Conservation (phyloP, 2,113 vertebrate species). For the Percopsis transmontana region DNA sequence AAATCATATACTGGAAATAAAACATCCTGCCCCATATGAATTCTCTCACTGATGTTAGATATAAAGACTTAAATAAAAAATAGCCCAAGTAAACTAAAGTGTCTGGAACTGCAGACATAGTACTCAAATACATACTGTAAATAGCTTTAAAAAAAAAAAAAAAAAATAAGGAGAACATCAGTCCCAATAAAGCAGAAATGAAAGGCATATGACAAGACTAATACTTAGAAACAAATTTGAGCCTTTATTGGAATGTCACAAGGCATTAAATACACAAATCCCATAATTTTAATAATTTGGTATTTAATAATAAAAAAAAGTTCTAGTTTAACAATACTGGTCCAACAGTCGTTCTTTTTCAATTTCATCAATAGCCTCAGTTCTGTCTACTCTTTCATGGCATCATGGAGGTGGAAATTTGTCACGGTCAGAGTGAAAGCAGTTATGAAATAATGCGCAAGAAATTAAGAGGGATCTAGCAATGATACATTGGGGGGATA, state of each 20-base stretch:
- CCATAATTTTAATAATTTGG: slow-evolving; percentile 84
- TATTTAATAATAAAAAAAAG: slow-evolving; percentile 85
- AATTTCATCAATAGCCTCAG: slow-evolving; percentile 57
- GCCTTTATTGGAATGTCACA: slow-evolving; percentile 96
- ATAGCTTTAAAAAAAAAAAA: background rate
- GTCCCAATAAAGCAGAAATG: background rate
- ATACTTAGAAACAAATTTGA: slow-evolving; percentile 88
- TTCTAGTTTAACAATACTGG: slow-evolving; percentile 86
- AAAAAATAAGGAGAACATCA: background rate
- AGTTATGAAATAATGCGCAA: slow-evolving; percentile 68
- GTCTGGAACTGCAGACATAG: too few relatives aligned
- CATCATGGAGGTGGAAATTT: slow-evolving; percentile 73
- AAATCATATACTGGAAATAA: too few relatives aligned
- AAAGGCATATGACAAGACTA: background rate
- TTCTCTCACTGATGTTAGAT: too few relatives aligned
- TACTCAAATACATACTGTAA: too few relatives aligned
- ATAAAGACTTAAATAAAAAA: too few relatives aligned
- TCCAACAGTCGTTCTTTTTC: slow-evolving; percentile 84
- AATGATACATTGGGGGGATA: slow-evolving; percentile 25
- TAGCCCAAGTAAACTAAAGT: too few relatives aligned
- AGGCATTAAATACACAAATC: slow-evolving; percentile 92
- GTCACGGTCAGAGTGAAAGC: slow-evolving; percentile 49
- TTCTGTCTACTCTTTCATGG: slow-evolving; percentile 62
- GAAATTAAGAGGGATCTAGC: slow-evolving; percentile 54
- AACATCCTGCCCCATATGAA: too few relatives aligned